Percentiles rank a stretch among this genome's conserved stretches.
These are phyloP conservation scores for Gastracanthus pulcherrimus DNA, from an alignment of 2,888 invertebrate genomes.

Conservation along the genomic window DNA sequence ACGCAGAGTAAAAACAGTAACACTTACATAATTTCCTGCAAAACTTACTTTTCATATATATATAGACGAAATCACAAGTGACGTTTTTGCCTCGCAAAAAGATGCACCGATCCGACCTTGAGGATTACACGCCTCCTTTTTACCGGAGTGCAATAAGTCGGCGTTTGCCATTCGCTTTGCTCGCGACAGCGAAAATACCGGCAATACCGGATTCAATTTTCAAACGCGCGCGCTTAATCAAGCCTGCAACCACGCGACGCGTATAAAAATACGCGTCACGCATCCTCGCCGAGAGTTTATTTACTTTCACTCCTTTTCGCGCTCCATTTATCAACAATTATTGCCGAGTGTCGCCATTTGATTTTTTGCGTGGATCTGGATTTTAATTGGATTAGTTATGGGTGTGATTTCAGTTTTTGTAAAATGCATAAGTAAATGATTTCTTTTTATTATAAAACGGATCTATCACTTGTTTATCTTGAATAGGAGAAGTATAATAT, in stretches of 20 bases:
- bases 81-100: neutral
- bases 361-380: too few relatives aligned
- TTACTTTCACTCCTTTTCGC: neutral
- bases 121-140: constrained; percentile 5
- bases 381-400: neutral
- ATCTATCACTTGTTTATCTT: too few relatives aligned
- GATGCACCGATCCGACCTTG: constrained; percentile 25
- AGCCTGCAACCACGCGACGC: constrained; percentile 25
- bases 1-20: too few relatives aligned
- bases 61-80: too few relatives aligned
- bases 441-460: too few relatives aligned
- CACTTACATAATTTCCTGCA: too few relatives aligned
- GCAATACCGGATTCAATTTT: constrained; percentile 49
- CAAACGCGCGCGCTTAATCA: constrained; percentile 44
- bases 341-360: too few relatives aligned
- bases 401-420: too few relatives aligned
- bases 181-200: constrained; percentile 27
- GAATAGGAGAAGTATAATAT: too few relatives aligned
- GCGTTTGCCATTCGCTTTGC: too few relatives aligned
- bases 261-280: neutral
- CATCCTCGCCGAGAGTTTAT: neutral
- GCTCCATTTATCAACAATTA: constrained; percentile 33
- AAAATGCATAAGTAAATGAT: too few relatives aligned
- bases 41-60: too few relatives aligned
- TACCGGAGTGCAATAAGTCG: neutral